phyloP scores from a whole-genome alignment of 2,113 vertebrate genomes.

The Ia io region DNA sequence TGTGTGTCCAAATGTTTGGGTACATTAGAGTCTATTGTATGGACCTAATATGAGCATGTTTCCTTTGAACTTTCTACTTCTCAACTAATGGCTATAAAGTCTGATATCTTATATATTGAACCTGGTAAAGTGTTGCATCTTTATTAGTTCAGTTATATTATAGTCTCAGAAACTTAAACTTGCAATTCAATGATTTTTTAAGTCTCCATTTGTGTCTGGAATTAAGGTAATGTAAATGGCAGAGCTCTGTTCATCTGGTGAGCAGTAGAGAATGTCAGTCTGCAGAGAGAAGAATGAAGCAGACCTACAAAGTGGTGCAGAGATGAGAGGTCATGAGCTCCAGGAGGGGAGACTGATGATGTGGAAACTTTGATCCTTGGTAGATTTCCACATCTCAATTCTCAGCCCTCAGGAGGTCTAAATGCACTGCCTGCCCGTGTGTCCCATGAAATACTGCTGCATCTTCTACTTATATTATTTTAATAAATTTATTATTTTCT shows the following conservation, averaged over 20 bases:
- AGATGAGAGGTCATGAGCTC: not conserved
- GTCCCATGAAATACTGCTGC: not conserved
- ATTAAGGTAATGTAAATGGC: not conserved
- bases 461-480: not conserved
- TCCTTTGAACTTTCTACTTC: not conserved
- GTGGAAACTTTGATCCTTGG: not conserved
- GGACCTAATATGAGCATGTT: not conserved
- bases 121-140: not conserved
- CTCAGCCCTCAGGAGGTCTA: not conserved
- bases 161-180: not conserved
- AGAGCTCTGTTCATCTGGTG: not conserved
- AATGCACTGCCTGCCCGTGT: not conserved
- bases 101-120: not conserved
- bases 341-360: not conserved
- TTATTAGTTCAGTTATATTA: not conserved
- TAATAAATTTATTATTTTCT: not conserved
- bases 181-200: slow-evolving; percentile 6
- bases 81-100: not conserved
- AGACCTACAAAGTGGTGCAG: not conserved
- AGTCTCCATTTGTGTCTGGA: not conserved
- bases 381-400: not conserved
- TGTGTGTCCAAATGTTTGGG: not conserved
- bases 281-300: not conserved
- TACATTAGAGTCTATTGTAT: not conserved
- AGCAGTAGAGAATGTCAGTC: not conserved